Base-by-base conservation (phyloP, 2,113 vertebrate genomes). In the Vimba vimba region DNA sequence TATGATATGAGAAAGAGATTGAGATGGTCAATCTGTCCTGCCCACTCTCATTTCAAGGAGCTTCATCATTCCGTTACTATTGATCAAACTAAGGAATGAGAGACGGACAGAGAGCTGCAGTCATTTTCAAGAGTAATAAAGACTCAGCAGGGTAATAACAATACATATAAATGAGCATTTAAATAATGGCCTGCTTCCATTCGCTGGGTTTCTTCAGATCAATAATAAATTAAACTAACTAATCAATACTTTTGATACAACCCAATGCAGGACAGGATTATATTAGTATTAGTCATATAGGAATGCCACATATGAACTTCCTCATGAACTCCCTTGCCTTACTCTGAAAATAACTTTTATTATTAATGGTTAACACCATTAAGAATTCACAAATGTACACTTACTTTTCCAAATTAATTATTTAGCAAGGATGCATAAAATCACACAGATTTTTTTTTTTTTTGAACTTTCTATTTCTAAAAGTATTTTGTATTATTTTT, bases 21-120 rank as follows among this genome's bases (percentile, higher is more conserved):
- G 94, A 94, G 95, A 94, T 95, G 94, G 97, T 99, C 97, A 96
- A 97, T 98, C 95, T 94, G 95, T 94, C 95, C 92, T 92, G 90
- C 96, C 94, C 93, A 94, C 92, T 94, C 94, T 95, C 91, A 96
- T 95, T 98, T 96, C 96, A 97, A 95, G 96, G 97, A 94, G 95
- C 94, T 95, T 95, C 91, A 93, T 97, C 97, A 97, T 97, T 97
- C 94, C 95, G 94, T 97, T 97, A 96, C 93, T 95, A 98, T 98
- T 96, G 97, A 98, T 98, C 95, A 88, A 21, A 21, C 50, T 21
- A 89, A 87, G 78, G 6, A 59, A 27, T 21, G 66, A 85, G 17
- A 79, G 50, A 17, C 47, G 9, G 17, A 71, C 21, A 33, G 25
- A 55, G 62, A 64, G 85, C 92, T 89, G 80, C 92, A 92, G 90